Evolutionary conservation across 2,797 vertebrate genomes (phyloP).

Genomic region (Bovichtus variegatus): DNA sequence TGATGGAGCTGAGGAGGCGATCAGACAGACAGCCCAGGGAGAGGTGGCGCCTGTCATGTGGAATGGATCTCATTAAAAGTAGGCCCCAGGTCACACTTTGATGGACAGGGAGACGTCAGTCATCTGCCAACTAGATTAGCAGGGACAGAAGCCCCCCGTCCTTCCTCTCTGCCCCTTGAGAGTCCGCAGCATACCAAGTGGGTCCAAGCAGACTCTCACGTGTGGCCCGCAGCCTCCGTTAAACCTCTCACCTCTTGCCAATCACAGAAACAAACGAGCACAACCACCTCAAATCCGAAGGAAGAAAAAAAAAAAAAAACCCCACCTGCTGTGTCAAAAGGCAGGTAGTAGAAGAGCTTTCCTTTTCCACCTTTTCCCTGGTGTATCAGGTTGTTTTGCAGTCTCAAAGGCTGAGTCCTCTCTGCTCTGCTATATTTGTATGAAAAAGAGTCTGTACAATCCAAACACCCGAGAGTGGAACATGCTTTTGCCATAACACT

Average conservation of each 20-base stretch:
- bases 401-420: constrained; percentile 33
- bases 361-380: constrained; percentile 26
- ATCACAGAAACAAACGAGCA: constrained; percentile 60
- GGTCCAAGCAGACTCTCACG: constrained; percentile 50
- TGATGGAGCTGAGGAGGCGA: constrained; percentile 71
- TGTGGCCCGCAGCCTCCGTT: constrained; percentile 54
- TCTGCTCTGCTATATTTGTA: constrained; percentile 12
- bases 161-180: constrained; percentile 70
- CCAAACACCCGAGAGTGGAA: constrained; percentile 17
- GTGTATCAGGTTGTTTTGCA: constrained; percentile 27
- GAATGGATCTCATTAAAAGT: constrained; percentile 88
- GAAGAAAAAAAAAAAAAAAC: too few relatives aligned
- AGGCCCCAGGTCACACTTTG: constrained; percentile 86
- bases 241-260: constrained; percentile 70
- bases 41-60: constrained; percentile 80
- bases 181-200: constrained; percentile 72
- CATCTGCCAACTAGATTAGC: constrained; percentile 82
- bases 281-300: constrained; percentile 32
- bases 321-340: constrained; percentile 65
- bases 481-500: neutral
- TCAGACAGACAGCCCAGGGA: constrained; percentile 79
- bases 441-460: constrained; percentile 24
- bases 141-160: constrained; percentile 59
- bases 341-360: constrained; percentile 53
- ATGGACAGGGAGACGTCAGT: constrained; percentile 85